Evolutionary conservation across 2,113 vertebrate genomes (phyloP), one percentile per base, ranked within the genome.

Genomic region (Geothlypis trichas): DNA sequence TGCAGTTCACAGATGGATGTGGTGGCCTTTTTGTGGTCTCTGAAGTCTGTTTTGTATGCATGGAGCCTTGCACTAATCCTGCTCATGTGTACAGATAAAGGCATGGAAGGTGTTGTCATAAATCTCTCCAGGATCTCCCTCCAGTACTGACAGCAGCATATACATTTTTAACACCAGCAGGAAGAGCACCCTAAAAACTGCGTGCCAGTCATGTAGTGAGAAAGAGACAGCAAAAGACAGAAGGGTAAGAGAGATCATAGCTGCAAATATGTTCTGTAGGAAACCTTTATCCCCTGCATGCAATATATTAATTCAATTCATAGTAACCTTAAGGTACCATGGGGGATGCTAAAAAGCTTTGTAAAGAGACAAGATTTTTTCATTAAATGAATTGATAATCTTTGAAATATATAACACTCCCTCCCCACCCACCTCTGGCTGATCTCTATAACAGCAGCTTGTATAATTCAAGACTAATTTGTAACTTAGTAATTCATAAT

Each of bases 391-490:
- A 79, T 6, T 55, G 13, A 84, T 65, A 78, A 59, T 75, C n/a
- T 95, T 90, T 81, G 81, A 74, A 92, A 52, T 83, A 79, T 18
- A 37, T 47, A 89, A 68, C 18, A 4, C 51, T 55, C 17, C 16
- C 22, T 5, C 7, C 10, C 5, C 4, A 1, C 11, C 11, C 5
- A n/a, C 10, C 13, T 14, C 24, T 51, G 18, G 8, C 46, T 84
- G 16, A 31, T 85, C 23, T 73, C 62, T 72, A 2, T 35, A 73
- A 79, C 35, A 75, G 26, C 35, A 75, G 26, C 19, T 62, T 61
- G 19, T 66, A 41, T 93, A 76, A 73, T 95, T 95, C 18, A 75
- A 82, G 46, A 89, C 33, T 69, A 54, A 84, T 85, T 87, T 89
- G 77, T 89, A 68, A 75, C 42, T 72, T 79, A 59, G 24, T 52